Conservation (phyloP, 2,113 vertebrate species). For the Mystacornis crossleyi region DNA sequence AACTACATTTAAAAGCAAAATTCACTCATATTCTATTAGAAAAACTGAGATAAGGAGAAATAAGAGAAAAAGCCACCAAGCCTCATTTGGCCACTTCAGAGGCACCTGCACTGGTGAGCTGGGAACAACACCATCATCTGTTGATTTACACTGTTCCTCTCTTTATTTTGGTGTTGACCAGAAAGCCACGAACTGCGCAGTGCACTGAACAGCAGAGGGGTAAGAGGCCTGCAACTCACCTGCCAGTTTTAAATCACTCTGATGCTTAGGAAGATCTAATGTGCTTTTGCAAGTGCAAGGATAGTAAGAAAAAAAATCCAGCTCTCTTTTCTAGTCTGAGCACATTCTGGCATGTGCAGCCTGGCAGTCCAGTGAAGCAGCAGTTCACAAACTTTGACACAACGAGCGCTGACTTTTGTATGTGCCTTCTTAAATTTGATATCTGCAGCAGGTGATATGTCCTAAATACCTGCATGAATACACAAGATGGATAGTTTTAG, state of each 20-base stretch:
- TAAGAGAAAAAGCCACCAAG: not conserved
- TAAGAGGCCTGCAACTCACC: not conserved
- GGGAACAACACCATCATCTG: not conserved
- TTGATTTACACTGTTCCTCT: not conserved
- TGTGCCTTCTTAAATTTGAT: not conserved
- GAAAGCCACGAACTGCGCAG: not conserved
- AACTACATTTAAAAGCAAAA: not conserved
- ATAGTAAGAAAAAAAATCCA: not conserved
- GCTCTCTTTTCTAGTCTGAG: not conserved
- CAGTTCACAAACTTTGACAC: not conserved
- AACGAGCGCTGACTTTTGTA: not conserved
- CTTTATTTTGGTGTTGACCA: not conserved
- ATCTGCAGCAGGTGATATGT: not conserved
- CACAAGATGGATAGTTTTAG: not conserved
- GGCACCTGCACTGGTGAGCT: not conserved
- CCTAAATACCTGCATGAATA: not conserved
- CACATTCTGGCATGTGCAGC: not conserved
- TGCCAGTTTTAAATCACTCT: not conserved
- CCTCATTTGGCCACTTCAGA: not conserved
- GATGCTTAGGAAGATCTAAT: not conserved
- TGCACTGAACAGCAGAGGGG: not conserved
- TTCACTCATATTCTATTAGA: not conserved
- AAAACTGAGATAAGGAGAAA: not conserved
- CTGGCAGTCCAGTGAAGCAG: not conserved
- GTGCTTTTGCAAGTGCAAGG: not conserved